phyloP scores from a whole-genome alignment of 1,140 invertebrate species.

The Myzus persicae region DNA sequence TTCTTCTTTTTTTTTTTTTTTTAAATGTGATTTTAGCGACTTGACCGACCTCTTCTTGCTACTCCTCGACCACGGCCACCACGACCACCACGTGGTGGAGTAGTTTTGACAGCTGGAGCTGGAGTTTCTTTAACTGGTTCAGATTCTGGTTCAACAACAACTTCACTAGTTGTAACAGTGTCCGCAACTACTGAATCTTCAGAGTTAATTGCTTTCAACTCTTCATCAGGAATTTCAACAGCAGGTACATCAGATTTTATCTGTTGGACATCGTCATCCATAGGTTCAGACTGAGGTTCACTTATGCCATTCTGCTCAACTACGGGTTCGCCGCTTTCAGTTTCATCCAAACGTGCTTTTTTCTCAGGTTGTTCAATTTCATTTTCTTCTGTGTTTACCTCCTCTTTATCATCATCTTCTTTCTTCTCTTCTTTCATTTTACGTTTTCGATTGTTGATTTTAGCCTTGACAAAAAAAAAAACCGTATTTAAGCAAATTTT shows the following conservation, averaged over 20 bases:
- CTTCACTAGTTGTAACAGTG: background rate
- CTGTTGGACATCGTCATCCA: slow-evolving; percentile 48
- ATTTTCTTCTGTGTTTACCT: slow-evolving; percentile 56
- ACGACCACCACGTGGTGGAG: slow-evolving; percentile 34
- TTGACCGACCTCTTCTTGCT: slow-evolving; percentile 49
- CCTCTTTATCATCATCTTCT: slow-evolving; percentile 60
- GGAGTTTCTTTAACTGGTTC: slow-evolving; percentile 59
- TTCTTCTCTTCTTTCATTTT: slow-evolving; percentile 62
- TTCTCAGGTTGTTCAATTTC: slow-evolving; percentile 59
- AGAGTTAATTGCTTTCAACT: background rate
- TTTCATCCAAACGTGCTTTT: slow-evolving; percentile 60
- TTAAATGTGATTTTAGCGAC: background rate
- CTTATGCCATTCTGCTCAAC: slow-evolving; percentile 63
- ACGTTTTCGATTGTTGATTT: slow-evolving; percentile 59
- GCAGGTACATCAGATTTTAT: background rate
- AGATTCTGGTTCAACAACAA: background rate
- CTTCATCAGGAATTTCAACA: background rate
- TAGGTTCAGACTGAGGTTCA: slow-evolving; percentile 61
- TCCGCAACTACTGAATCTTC: slow-evolving; percentile 1
- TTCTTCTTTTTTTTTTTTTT: background rate
- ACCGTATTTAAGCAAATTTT: background rate
- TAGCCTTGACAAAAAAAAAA: slow-evolving; percentile 26
- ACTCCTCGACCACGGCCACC: slow-evolving; percentile 53
- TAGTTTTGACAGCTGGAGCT: slow-evolving; percentile 59
- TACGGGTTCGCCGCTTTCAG: slow-evolving; percentile 64